Evolutionary conservation across 2,888 invertebrate genomes (phyloP).

Genomic region (Orchesellides sinensis): DNA sequence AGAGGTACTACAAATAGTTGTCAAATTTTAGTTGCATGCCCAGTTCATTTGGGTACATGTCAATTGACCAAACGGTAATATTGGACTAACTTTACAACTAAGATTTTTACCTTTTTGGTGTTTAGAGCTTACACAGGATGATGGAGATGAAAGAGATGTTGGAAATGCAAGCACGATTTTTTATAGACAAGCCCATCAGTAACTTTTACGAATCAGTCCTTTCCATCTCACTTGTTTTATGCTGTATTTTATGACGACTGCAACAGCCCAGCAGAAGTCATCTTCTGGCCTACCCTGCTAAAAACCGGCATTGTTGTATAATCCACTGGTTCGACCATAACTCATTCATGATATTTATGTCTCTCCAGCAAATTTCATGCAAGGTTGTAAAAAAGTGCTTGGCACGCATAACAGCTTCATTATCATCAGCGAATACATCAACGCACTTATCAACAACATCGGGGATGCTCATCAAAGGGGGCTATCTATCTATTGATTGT

Average conservation of each 20-base stretch:
- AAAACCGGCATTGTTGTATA: conserved; percentile 21
- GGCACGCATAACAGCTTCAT: conserved; percentile 64
- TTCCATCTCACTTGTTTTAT: conserved; percentile 59
- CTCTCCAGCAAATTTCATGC: conserved; percentile 60
- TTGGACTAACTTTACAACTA: conserved; percentile 29
- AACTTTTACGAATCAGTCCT: conserved; percentile 33
- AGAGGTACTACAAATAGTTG: too few relatives aligned
- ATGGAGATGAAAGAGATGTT: conserved; percentile 23
- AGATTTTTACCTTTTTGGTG: conserved; percentile 51
- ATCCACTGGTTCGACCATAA: conserved; percentile 58
- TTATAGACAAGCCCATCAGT: conserved; percentile 58
- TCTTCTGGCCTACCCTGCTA: conserved; percentile 3
- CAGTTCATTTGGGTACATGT: conserved; percentile 30
- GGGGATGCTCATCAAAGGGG: conserved; percentile 42
- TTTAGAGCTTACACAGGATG: conserved; percentile 16
- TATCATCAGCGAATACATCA: conserved; percentile 49
- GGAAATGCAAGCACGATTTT: conserved; percentile 52
- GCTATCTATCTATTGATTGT: conserved; percentile 17
- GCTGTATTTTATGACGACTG: conserved; percentile 47
- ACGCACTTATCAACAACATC: conserved; percentile 38
- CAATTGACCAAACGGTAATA: conserved; percentile 39
- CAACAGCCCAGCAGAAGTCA: conserved; percentile 52
- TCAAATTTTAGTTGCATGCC: too few relatives aligned
- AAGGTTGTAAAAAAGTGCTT: conserved; percentile 49
- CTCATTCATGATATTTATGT: conserved; percentile 62